These are phyloP conservation scores for Lottia scabra DNA, from an alignment of 2,888 invertebrate genomes.

Conservation along the genomic window DNA sequence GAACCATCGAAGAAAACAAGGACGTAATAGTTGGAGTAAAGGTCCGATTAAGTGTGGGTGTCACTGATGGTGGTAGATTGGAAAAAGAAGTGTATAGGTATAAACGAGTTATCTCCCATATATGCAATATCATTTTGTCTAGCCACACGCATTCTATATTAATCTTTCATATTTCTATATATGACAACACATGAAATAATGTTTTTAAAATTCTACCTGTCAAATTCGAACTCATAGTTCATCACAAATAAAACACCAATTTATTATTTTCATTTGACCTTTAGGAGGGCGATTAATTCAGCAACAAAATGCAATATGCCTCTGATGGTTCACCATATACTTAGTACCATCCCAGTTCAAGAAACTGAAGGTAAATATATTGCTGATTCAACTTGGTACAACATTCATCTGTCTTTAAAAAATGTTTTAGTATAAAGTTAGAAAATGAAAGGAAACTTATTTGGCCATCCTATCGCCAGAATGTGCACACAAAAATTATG, in stretches of 20 bases:
- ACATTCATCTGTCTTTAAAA: too few relatives aligned
- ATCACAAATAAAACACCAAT: too few relatives aligned
- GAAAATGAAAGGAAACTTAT: too few relatives aligned
- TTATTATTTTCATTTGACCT: conserved; percentile 12
- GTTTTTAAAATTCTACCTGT: too few relatives aligned
- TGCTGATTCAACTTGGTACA: not conserved
- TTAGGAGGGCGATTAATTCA: conserved; percentile 54
- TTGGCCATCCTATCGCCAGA: too few relatives aligned
- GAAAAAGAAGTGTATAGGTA: conserved; percentile 60
- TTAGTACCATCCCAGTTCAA: conserved; percentile 49
- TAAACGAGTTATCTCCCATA: not conserved
- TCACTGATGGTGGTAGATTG: conserved; percentile 48
- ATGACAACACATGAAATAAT: too few relatives aligned
- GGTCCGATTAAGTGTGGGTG: conserved; percentile 45
- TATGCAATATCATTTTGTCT: not conserved
- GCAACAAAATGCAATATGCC: conserved; percentile 44
- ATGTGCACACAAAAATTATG: too few relatives aligned
- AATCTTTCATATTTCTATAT: too few relatives aligned
- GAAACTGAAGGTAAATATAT: conserved; percentile 14
- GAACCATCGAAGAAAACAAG: conserved; percentile 46
- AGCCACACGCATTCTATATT: too few relatives aligned
- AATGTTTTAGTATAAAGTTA: too few relatives aligned
- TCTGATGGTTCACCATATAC: conserved; percentile 57
- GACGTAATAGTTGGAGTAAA: conserved; percentile 62
- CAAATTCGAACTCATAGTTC: not conserved